Conservation (phyloP, 2,888 invertebrate species). For the Ischnus inquisitorius region DNA sequence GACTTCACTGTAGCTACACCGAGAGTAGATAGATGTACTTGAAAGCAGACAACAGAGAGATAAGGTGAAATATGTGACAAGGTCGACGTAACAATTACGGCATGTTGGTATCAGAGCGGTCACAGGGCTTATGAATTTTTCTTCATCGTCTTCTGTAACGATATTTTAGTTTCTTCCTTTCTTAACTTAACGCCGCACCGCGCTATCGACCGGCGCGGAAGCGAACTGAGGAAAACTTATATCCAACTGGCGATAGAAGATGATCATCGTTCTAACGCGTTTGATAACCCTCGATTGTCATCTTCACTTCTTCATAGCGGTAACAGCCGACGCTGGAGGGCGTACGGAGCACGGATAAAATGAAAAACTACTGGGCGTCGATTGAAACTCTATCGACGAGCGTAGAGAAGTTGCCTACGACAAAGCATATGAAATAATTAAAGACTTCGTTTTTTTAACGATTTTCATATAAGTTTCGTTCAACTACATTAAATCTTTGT, state of each 20-base stretch:
- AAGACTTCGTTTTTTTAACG: constrained; percentile 32
- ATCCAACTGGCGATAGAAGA: constrained; percentile 4
- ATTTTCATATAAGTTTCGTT: constrained; percentile 46
- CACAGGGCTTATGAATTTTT: constrained; percentile 30
- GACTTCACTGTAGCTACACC: background rate
- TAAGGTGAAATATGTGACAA: constrained; percentile 35
- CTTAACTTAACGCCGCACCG: constrained; percentile 9
- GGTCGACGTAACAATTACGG: constrained; percentile 33
- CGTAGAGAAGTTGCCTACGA: constrained; percentile 44
- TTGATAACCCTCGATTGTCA: constrained; percentile 55
- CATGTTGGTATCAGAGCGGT: constrained; percentile 30
- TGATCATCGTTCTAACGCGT: constrained; percentile 57
- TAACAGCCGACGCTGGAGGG: constrained; percentile 19
- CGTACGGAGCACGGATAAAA: constrained; percentile 29
- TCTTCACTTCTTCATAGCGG: constrained; percentile 10
- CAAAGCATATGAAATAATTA: constrained; percentile 42
- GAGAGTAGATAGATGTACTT: constrained; percentile 25
- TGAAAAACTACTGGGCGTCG: constrained; percentile 41
- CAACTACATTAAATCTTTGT: background rate
- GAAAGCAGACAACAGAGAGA: constrained; percentile 3
- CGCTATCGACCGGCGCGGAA: constrained; percentile 7
- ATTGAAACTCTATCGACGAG: constrained; percentile 54
- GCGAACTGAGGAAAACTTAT: background rate
- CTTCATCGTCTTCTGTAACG: constrained; percentile 25
- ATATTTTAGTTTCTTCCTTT: constrained; percentile 14